Percentiles rank a stretch among this genome's conserved stretches.
Conservation (phyloP, 2,888 invertebrate genomes). For the Drosophila austrosaltans region DNA sequence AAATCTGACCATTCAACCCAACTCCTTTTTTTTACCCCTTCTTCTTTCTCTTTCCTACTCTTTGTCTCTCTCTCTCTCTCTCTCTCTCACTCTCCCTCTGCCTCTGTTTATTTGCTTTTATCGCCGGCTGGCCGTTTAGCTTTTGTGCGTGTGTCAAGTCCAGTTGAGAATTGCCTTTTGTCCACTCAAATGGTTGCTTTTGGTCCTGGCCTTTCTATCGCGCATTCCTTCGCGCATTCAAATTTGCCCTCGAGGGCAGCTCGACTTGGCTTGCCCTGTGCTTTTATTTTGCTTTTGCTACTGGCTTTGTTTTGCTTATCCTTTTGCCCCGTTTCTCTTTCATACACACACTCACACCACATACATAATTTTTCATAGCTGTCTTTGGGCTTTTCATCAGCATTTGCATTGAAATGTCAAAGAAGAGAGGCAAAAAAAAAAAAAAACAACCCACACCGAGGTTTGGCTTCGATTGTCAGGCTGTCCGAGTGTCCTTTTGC, state of each 20-base stretch:
- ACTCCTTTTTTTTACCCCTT: not conserved
- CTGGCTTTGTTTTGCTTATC: conserved; percentile 55
- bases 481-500: conserved; percentile 26
- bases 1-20: conserved; percentile 13
- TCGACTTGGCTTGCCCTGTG: conserved; percentile 38
- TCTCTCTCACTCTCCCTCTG: not conserved
- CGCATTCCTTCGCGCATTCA: conserved; percentile 36
- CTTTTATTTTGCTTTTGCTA: conserved; percentile 30
- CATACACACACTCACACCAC: conserved; percentile 1
- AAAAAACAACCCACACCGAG: not conserved
- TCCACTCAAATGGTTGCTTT: conserved; percentile 69
- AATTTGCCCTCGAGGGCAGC: conserved; percentile 76
- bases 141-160: conserved; percentile 77
- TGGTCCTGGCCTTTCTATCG: not conserved
- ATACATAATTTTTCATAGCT: conserved; percentile 58
- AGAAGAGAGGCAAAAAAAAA: conserved; percentile 57
- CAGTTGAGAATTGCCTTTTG: conserved; percentile 54
- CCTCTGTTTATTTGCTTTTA: conserved; percentile 3
- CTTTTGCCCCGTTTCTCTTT: not conserved
- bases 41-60: not conserved
- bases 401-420: conserved; percentile 79
- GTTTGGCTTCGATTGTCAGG: conserved; percentile 46
- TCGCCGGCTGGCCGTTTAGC: conserved; percentile 28
- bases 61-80: conserved; percentile 1
- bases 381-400: conserved; percentile 78